Conservation (phyloP, 2,797 vertebrate species). For the Cryptoblepharus egeriae region DNA sequence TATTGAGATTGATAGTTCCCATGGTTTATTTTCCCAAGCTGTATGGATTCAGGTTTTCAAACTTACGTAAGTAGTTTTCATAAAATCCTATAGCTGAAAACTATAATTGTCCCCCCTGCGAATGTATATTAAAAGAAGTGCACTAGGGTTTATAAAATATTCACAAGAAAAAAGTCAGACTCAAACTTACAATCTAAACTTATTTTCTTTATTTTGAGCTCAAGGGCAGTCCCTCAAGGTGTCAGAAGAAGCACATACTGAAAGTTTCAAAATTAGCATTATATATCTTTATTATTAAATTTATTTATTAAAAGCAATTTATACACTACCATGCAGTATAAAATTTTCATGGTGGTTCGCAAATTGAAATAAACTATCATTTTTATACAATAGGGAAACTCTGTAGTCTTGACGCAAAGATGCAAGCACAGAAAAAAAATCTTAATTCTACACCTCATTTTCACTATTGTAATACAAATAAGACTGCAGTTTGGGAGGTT, state of each 20-base stretch:
- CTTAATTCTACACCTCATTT: background rate
- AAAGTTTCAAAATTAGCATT: constrained; percentile 1
- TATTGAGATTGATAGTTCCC: background rate
- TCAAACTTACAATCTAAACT: background rate
- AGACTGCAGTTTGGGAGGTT: background rate
- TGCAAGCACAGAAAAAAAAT: background rate
- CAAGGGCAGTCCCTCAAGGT: background rate
- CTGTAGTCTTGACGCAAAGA: background rate
- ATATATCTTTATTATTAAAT: background rate
- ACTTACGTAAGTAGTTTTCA: background rate
- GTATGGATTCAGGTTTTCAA: background rate
- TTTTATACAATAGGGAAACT: background rate
- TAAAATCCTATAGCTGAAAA: background rate
- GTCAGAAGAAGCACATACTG: background rate
- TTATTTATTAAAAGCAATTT: background rate
- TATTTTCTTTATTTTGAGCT: background rate
- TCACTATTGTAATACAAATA: background rate
- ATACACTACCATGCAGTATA: background rate
- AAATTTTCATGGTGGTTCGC: no score
- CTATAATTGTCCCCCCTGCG: background rate
- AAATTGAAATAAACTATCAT: no score
- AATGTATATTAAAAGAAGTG: background rate
- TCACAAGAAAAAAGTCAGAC: background rate
- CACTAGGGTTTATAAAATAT: background rate
- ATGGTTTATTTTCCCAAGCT: background rate